Percentiles rank a stretch among this genome's conserved stretches.
phyloP scores from a whole-genome alignment of 1,140 invertebrate genomes.

The Bombus terrestris region DNA sequence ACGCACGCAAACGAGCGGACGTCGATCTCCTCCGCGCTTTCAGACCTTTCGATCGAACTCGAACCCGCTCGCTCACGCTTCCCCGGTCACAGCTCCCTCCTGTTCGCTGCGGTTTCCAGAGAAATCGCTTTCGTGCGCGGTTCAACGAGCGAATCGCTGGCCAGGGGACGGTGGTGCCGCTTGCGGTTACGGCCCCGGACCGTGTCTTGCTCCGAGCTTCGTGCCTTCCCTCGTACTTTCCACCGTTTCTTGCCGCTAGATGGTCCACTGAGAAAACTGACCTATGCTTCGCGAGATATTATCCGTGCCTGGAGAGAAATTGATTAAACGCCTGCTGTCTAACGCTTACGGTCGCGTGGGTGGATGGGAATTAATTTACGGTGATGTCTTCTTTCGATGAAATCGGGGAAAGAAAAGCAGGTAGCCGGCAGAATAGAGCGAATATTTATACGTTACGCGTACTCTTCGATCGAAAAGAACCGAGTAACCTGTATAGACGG shows the following conservation, averaged over 20 bases:
- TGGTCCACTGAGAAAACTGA: conserved; percentile 4
- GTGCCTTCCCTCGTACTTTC: conserved; percentile 1
- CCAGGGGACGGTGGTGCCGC: neutral
- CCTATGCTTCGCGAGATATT: conserved; percentile 11
- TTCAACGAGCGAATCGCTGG: conserved; percentile 18
- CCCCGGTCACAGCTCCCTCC: conserved; percentile 29
- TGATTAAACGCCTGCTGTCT: conserved; percentile 17
- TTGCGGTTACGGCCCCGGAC: conserved; percentile 16
- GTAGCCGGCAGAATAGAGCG: neutral
- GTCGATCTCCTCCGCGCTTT: conserved; percentile 41
- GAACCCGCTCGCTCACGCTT: conserved; percentile 21
- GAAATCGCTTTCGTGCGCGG: conserved; percentile 29
- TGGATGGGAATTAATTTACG: neutral
- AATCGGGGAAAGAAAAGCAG: neutral
- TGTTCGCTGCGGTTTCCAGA: conserved; percentile 32
- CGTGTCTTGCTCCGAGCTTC: neutral
- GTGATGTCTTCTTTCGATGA: conserved; percentile 7
- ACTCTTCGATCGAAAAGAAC: neutral
- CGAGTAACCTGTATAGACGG: neutral
- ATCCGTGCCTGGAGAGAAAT: neutral
- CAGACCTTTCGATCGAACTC: conserved; percentile 29
- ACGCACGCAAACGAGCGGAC: conserved; percentile 1
- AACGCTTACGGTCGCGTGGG: neutral
- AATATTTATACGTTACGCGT: neutral
- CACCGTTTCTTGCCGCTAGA: neutral